These are phyloP conservation scores for Drosophila austrosaltans DNA, from an alignment of 2,888 invertebrate genomes.

Conservation along the genomic window DNA sequence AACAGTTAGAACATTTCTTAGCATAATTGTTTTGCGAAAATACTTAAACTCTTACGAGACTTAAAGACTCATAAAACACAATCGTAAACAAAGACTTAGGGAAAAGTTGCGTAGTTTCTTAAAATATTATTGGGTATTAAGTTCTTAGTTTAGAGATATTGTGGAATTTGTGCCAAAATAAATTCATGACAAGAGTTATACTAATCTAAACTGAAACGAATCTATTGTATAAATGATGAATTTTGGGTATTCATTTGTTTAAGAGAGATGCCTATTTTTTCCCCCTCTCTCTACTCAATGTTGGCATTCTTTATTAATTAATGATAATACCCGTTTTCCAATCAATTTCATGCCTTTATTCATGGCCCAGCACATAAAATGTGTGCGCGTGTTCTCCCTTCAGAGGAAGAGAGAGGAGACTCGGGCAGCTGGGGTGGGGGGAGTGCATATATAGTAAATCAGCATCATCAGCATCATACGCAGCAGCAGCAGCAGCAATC, in stretches of 20 bases:
- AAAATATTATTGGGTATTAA: not conserved
- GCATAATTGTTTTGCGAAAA: constrained; percentile 4
- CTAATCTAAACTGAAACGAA: constrained; percentile 3
- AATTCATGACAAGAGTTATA: not conserved
- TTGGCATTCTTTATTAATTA: constrained; percentile 10
- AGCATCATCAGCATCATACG: constrained; percentile 2
- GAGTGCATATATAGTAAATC: constrained; percentile 5
- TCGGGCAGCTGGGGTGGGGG: not conserved
- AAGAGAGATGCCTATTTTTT: not conserved
- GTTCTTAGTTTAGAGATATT: not conserved
- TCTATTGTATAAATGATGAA: not conserved
- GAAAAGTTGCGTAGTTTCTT: not conserved
- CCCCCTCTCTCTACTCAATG: not conserved
- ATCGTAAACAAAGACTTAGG: not conserved
- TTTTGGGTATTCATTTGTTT: constrained; percentile 1
- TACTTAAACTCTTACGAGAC: not conserved
- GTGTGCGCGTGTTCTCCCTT: constrained; percentile 16
- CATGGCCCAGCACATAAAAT: constrained; percentile 12
- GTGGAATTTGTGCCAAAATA: not conserved
- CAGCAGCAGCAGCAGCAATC: not conserved
- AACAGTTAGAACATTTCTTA: not conserved
- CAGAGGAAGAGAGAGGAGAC: not conserved
- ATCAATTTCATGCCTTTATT: constrained; percentile 15
- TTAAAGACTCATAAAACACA: not conserved
- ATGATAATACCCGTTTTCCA: constrained; percentile 13